Conservation (phyloP, 2,888 invertebrate species). For the Neoascia interrupta region DNA sequence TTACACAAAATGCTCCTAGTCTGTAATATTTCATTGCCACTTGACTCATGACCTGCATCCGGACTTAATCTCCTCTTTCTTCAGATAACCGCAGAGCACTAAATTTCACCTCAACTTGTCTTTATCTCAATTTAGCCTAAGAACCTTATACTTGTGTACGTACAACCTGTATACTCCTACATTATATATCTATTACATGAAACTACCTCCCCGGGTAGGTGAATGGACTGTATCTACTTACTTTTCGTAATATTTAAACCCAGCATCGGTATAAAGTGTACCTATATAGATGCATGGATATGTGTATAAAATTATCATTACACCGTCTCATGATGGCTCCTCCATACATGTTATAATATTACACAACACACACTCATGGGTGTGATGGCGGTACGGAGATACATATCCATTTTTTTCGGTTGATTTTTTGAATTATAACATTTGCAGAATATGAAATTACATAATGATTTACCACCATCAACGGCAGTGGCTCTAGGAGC, state of each 20-base stretch:
- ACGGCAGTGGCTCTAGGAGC: constrained; percentile 46
- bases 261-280: too few relatives aligned
- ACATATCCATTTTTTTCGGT: constrained; percentile 45
- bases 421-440: constrained; percentile 15
- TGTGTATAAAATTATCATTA: constrained; percentile 1
- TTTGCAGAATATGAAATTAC: constrained; percentile 56
- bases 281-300: constrained; percentile 3
- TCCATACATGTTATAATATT: constrained; percentile 32
- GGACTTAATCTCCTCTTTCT: too few relatives aligned
- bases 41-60: neutral
- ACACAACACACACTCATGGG: constrained; percentile 4
- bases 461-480: constrained; percentile 60
- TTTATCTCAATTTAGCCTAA: constrained; percentile 11
- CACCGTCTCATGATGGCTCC: neutral
- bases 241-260: too few relatives aligned
- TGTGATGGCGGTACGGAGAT: too few relatives aligned
- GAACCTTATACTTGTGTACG: too few relatives aligned
- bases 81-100: constrained; percentile 13
- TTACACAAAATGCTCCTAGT: too few relatives aligned
- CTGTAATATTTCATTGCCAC: constrained; percentile 4
- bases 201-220: too few relatives aligned
- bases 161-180: too few relatives aligned
- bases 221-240: too few relatives aligned
- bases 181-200: too few relatives aligned
- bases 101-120: constrained; percentile 27